Percentiles rank a stretch among this genome's conserved stretches.
These are phyloP conservation scores for Torymus texanus DNA, from an alignment of 2,888 invertebrate genomes.

Conservation along the genomic window DNA sequence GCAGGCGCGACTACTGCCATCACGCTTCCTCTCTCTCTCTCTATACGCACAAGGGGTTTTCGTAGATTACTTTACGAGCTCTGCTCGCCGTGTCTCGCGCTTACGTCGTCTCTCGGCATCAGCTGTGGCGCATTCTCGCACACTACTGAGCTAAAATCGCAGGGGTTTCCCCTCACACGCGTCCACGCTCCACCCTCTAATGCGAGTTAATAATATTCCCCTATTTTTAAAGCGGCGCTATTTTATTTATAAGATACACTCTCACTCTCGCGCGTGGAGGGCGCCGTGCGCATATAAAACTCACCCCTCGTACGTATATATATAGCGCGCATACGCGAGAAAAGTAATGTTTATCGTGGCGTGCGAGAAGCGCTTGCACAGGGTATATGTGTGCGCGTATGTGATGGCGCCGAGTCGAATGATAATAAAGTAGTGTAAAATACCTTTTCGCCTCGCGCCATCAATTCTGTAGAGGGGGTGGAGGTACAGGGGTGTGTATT, in stretches of 20 bases:
- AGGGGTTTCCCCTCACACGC: no score
- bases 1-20: neutral
- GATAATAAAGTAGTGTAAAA: conserved; percentile 49
- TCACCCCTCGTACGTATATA: neutral
- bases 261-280: conserved; percentile 25
- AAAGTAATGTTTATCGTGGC: conserved; percentile 27
- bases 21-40: neutral
- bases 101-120: conserved; percentile 4
- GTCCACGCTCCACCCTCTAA: conserved; percentile 63
- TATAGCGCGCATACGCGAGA: conserved; percentile 14
- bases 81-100: neutral
- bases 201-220: conserved; percentile 73
- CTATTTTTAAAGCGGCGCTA: conserved; percentile 68
- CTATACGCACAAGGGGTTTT: conserved; percentile 26
- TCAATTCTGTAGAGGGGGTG: conserved; percentile 8
- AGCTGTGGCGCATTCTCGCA: conserved; percentile 48
- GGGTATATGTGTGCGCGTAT: neutral
- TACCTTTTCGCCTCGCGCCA: conserved; percentile 15
- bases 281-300: conserved; percentile 29
- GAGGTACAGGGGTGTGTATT: neutral
- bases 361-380: neutral
- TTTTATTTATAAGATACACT: conserved; percentile 68
- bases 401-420: conserved; percentile 15
- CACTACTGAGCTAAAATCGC: no score
- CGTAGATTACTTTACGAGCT: conserved; percentile 52